phyloP scores from a whole-genome alignment of 2,113 vertebrate genomes.

The Mandrillus leucophaeus region DNA sequence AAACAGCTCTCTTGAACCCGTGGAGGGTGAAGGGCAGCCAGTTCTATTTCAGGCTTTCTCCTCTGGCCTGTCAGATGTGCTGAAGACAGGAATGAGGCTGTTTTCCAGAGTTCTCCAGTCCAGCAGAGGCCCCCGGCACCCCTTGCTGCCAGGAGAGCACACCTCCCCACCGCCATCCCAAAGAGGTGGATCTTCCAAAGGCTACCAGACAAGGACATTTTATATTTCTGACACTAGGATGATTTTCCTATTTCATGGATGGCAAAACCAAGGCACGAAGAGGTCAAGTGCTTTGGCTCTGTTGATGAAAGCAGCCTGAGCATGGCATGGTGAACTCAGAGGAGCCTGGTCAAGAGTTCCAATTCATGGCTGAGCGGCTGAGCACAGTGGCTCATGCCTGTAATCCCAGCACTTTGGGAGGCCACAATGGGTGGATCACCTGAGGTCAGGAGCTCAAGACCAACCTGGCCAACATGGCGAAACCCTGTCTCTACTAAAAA shows the following conservation, averaged over 20 bases:
- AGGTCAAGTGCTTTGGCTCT: neutral
- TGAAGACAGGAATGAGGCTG: constrained; percentile 35
- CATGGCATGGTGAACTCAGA: neutral
- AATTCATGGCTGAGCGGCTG: too few species aligned
- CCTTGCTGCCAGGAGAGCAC: neutral
- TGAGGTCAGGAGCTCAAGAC: neutral
- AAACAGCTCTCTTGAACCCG: constrained; percentile 51
- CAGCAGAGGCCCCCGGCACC: neutral
- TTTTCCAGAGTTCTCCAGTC: constrained; percentile 45
- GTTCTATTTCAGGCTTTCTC: constrained; percentile 64
- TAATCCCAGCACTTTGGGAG: neutral
- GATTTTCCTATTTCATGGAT: neutral
- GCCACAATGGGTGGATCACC: neutral
- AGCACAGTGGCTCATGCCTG: neutral
- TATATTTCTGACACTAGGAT: neutral
- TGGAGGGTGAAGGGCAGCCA: constrained; percentile 30
- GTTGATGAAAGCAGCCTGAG: neutral
- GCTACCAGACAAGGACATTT: neutral
- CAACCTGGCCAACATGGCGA: neutral
- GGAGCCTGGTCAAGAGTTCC: neutral
- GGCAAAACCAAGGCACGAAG: neutral
- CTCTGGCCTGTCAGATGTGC: constrained; percentile 6
- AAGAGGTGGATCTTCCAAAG: neutral
- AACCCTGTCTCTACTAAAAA: neutral
- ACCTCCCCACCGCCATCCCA: neutral